Percentiles rank a stretch among this genome's conserved stretches.
Evolutionary conservation across 1,140 invertebrate species (phyloP).

Genomic region (Drosophila setifemur): DNA sequence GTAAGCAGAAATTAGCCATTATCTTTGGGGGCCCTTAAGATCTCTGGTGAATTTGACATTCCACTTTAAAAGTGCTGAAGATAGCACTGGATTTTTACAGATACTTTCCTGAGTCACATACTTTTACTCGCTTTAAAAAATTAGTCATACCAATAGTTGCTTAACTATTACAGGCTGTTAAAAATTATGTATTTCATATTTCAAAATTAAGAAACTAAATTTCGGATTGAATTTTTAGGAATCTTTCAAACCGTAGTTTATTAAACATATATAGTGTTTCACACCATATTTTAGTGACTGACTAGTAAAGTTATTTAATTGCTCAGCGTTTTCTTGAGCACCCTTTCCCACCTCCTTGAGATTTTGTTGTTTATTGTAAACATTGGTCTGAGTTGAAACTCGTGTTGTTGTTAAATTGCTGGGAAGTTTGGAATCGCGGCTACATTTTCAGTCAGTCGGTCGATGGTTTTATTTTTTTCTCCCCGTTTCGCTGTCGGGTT

Average conservation of each 20-base stretch:
- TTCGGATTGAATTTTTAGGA: no score
- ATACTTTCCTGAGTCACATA: neutral
- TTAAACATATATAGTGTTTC: no score
- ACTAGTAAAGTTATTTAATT: neutral
- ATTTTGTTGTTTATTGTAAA: constrained; percentile 25
- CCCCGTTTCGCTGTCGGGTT: constrained; percentile 22
- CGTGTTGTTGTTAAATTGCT: constrained; percentile 70
- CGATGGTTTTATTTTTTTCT: constrained; percentile 12
- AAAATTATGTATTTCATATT: no score
- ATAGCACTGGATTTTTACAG: no score
- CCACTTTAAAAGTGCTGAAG: neutral
- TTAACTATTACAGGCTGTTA: no score
- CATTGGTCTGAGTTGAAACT: constrained; percentile 63
- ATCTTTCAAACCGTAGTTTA: no score
- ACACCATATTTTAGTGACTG: no score
- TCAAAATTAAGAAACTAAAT: no score
- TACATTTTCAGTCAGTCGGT: constrained; percentile 49
- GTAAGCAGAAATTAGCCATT: constrained; percentile 16
- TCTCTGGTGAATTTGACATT: neutral
- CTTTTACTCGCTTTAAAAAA: no score
- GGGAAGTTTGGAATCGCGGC: constrained; percentile 53
- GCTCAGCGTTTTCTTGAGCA: neutral
- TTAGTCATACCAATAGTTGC: no score
- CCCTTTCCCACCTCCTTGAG: neutral
- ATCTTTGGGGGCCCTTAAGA: neutral